Evolutionary conservation across 1,140 invertebrate genomes (phyloP), one percentile per base, ranked within the genome.

Genomic region (Macrotrachela quadricornifera): DNA sequence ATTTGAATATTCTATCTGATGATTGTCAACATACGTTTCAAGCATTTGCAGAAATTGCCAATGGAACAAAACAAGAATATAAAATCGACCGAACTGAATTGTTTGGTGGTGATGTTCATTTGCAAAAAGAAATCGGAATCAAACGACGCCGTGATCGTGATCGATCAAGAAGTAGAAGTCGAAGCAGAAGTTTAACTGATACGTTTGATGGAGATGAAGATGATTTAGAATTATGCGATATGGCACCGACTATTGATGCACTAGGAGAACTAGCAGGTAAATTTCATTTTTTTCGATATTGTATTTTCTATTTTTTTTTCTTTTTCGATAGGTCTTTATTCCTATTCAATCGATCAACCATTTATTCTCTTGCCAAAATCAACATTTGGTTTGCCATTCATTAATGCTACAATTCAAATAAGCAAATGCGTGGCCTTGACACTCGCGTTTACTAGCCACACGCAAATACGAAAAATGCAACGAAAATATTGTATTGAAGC

Each of bases 381-480:
- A 36, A 50, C 49, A 1, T 50, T 50, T 50, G 43, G 49, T 15
- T 50, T 50, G n/a, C 49, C 49, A 36, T 50, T 50, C 43, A 40
- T 18, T 42, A 17, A 39, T 21, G 40, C 49, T 43, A 43, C 17
- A 1, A 43, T 50, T 43, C 40, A 50, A 15, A n/a, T 50, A 13
- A 43, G 30, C 21, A 50, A 36, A 50, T n/a, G n/a, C n/a, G n/a
- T n/a, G n/a, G n/a, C n/a, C n/a, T n/a, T n/a, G n/a, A n/a, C n/a
- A n/a, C 6, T 50, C 10, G 49, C 49, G 30, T n/a, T n/a, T n/a
- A n/a, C n/a, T n/a, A n/a, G n/a, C n/a, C n/a, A n/a, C n/a, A n/a
- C n/a, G n/a, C n/a, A n/a, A n/a, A n/a, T n/a, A n/a, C n/a, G n/a
- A n/a, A 6, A 10, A 13, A 50, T 50, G 49, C n/a, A 50, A 14